Evolutionary conservation across 23 tunicate genomes (phyloP).

Genomic region (Aplidium turbinatum): DNA sequence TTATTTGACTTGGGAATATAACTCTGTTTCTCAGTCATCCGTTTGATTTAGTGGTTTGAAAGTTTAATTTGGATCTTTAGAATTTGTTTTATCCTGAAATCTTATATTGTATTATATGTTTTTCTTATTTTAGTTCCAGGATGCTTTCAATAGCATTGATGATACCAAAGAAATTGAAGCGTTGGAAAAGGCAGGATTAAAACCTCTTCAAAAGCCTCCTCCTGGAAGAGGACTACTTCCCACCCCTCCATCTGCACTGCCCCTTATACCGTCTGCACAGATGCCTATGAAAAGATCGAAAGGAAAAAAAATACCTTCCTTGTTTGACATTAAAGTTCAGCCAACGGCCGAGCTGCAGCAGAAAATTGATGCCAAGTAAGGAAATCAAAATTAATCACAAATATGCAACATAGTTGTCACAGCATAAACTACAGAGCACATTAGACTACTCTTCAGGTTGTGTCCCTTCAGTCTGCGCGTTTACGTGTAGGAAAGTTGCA

Average conservation of each 20-base stretch:
- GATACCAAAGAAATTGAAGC: conserved; percentile 79
- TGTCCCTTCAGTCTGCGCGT: no score
- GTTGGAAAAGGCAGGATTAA: conserved; percentile 71
- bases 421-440: no score
- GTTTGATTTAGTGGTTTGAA: no score
- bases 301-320: conserved; percentile 42
- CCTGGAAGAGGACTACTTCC: conserved; percentile 85
- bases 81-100: background rate
- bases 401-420: no score
- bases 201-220: conserved; percentile 79
- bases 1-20: no score
- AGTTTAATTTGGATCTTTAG: background rate
- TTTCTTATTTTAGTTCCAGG: conserved; percentile 51
- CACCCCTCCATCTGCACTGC: conserved; percentile 46
- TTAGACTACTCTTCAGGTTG: no score
- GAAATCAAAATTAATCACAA: no score
- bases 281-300: background rate
- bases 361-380: conserved; percentile 71
- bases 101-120: background rate
- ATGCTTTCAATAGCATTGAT: conserved; percentile 45
- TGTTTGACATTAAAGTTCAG: conserved; percentile 63
- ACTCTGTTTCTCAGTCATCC: no score
- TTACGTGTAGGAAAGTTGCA: no score
- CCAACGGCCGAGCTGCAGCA: conserved; percentile 71
- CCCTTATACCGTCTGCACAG: background rate